Base-by-base conservation (phyloP, 2,113 vertebrate genomes). In the Phyllopteryx taeniolatus region DNA sequence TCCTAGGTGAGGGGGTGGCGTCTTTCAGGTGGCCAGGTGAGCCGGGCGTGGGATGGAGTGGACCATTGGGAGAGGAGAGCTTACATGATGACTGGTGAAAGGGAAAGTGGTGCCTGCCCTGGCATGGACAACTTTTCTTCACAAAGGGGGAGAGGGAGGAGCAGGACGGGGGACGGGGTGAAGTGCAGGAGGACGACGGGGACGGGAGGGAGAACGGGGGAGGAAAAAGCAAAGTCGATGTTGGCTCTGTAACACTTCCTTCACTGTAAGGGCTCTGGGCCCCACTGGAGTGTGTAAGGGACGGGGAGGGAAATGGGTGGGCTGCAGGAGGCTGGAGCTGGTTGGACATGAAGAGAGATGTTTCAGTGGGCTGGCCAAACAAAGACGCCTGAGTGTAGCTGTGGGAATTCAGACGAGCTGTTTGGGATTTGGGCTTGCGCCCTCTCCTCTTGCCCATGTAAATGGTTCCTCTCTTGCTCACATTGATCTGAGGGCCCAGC, bases 401-500 rank as follows among this genome's bases (percentile, higher is more conserved):
- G 72, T 86, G 73, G 49, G 74, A 59, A 62, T 80, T 74, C 66
- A 70, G 44, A 54, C 47, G 63, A 2, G 73, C 60, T 0, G 80
- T 77, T 65, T 86, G 87, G 56, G 93, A 91, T 90, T 98, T 99
- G 2, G 97, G 97, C 73, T 99, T 99, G 66, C 98, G 94, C 39
- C 98, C 98, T 84, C 98, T 92, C 80, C 96, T 95, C 74, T 99
- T 99, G 77, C 98, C 98, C 93, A 99, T 98, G 77, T 99, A 99
- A 87, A 99, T 99, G 0, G 98, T 99, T 76, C 98, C 98, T 91
- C 96, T 95, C 91, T 99, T 99, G 89, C 98, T 99, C 72, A 99
- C 96, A 2, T 99, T 99, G 83, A 99, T 98, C 80, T 99, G 98
- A 85, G 97, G 97, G 63, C 96, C 96, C 67, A 96, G 85, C 69